Base-by-base conservation (phyloP, 2,888 invertebrate genomes). In the Tryphoninae sp. region DNA sequence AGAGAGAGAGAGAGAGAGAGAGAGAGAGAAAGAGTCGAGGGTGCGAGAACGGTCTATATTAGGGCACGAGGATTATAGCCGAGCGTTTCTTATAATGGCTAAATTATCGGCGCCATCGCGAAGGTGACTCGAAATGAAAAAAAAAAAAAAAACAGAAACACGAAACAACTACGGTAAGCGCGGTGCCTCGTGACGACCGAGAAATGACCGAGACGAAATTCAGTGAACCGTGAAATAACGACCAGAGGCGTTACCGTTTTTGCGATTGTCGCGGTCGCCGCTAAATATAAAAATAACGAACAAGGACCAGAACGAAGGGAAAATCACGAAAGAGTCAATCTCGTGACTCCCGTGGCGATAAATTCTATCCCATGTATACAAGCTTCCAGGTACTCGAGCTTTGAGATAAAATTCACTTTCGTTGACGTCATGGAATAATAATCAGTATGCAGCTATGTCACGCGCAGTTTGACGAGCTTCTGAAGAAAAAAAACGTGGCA, bases 361-460 rank as follows among this genome's bases (percentile, higher is more conserved):
- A 83, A 78, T 62, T 33, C 22, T 42, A 58, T 49, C 33, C 33
- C 6, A 0, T 33, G 49, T 67, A 16, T 51, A 33, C 51, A n/a
- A 69, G 42, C 51, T 11, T 55, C 16, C 16, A 7, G 16, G 16
- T 19, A 59, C 62, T 13, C 51, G 55, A n/a, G 40, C 55, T 69
- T 23, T 33, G 26, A 19, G 80, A 80, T 69, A 78, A 83, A 78
- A 83, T 83, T 83, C 74, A 82, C 78, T 72, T 59, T 68, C 64
- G 76, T 67, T 84, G 84, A 85, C 82, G 85, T 85, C 85, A 84
- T 80, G 78, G 79, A 83, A 83, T 78, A 83, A 82, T 80, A 65
- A 67, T 62, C 26, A 42, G 13, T 49, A 73, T 74, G 64, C 67
- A 40, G 40, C 68, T 13, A 59, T 59, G 67, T 49, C 58, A 13